Conservation (phyloP, 2,888 invertebrate species). For the Hydroisotoma schaefferi region DNA sequence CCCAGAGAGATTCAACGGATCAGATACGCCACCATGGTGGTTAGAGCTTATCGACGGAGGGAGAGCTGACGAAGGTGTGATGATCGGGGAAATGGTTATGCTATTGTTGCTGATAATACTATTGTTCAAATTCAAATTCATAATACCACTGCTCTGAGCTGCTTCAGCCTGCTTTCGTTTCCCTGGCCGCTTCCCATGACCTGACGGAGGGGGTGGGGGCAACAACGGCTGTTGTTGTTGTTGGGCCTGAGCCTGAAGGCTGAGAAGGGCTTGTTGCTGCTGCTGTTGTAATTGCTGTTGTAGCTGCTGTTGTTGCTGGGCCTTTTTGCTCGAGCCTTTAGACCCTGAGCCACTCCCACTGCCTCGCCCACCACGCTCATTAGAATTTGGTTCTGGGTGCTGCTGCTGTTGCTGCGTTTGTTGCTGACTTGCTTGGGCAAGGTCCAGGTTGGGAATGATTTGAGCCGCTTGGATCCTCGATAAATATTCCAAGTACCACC, state of each 20-base stretch:
- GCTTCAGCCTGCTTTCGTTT: background rate
- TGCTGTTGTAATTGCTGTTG: background rate
- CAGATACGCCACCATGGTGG: background rate
- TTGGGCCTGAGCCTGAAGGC: no score
- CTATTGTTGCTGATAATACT: no score
- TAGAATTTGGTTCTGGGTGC: no score
- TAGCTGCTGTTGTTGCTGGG: constrained; percentile 9
- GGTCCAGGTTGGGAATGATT: constrained; percentile 5
- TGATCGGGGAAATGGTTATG: no score
- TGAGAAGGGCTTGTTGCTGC: no score
- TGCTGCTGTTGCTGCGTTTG: constrained; percentile 13
- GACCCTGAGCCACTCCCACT: no score
- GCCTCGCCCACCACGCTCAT: no score
- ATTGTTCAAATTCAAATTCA: no score
- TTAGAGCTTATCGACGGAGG: background rate
- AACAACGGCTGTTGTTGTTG: background rate
- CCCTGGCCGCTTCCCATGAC: background rate
- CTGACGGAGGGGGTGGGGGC: background rate
- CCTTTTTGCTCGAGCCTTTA: constrained; percentile 2
- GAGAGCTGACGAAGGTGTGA: background rate
- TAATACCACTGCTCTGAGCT: no score
- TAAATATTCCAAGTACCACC: constrained; percentile 42
- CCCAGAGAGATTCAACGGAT: background rate
- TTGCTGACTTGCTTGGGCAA: background rate
- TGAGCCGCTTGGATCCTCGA: constrained; percentile 39